Base-by-base conservation (phyloP, 1,140 invertebrate genomes). In the Hyphantria cunea region DNA sequence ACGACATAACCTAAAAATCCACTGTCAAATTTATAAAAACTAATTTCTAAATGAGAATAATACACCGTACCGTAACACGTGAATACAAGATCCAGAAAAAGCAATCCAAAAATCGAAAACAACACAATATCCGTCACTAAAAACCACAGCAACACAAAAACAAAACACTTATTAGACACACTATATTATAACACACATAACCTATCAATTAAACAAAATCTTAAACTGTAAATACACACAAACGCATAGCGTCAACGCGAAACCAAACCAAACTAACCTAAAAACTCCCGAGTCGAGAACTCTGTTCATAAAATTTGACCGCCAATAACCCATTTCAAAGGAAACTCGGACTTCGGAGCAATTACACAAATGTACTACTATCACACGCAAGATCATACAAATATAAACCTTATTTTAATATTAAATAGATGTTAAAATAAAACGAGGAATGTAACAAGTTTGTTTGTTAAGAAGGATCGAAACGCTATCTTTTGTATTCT, bases 221-320 rank as follows among this genome's bases (percentile, higher is more conserved):
- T 13, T 12, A 44, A 44, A 44, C 41, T 44, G 13, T n/a, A 44
- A 70, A 72, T 51, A 55, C 47, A 51, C 73, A 78, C 64, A 49
- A 68, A 64, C 64, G 54, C 54, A 66, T 69, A 67, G 59, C 72
- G 66, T 74, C 63, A 54, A 37, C 70, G 76, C 70, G 59, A 69
- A 68, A 70, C 71, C 48, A 64, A 70, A 69, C 72, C 45, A 81
- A 84, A 88, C 85, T 87, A 89, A 89, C 86, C 83, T 89, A 84
- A 84, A 84, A 86, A 58, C 42, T 63, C 41, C 12, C 34, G 53
- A 44, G 15, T 39, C 66, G 66, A 51, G 25, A 42, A 31, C 34
- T 64, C 69, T 60, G 49, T 15, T 76, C 82, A 83, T 85, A 85
- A 85, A 85, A 84, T 78, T 87, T 89, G 84, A 84, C 82, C 81